Base-by-base conservation (phyloP, 2,797 vertebrate genomes). In the Urosaurus nigricauda region DNA sequence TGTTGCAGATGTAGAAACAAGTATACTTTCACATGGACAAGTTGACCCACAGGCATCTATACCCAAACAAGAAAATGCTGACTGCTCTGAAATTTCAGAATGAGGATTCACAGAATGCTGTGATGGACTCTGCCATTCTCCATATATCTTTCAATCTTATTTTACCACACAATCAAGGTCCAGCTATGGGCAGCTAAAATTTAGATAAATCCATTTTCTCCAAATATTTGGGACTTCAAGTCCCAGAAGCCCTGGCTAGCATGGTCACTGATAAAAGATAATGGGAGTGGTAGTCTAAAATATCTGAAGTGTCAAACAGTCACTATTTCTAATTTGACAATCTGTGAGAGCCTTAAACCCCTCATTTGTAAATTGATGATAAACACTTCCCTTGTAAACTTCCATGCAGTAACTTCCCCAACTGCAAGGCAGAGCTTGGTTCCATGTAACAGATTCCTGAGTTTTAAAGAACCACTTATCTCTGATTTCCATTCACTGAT, bases 1-100 rank as follows among this genome's bases (percentile, higher is more conserved):
- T 93, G 88, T 92, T 78, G 47, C 14, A 14, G 63, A 87, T 47
- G 47, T 5, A 73, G 24, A 65, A 77, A 63, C 35, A 84, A 9
- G 77, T 19, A 35, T 71, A 40, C 74, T 32, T 80, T 87, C 4
- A 68, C 47, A 78, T 14, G 32, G 82, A 73, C 0, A 2, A n/a
- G 37, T 14, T 74, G 43, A 70, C 0, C 5, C 73, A 87, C 84
- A 88, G 24, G 87, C 90, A 37, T 3, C 71, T 51, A 0, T 37
- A 65, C 8, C 16, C 24, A 83, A 87, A 37, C 75, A 89, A 75
- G 11, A 91, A 77, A 83, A 91, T 58, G 77, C 0, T 11, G 9
- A 24, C 3, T 1, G 7, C 12, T 70, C 3, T 14, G 0, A 5
- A 26, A 21, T 90, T 83, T 53, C 40, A 90, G 14, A 2, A 78